Evolutionary conservation across 2,888 invertebrate genomes (phyloP), one percentile per base, ranked within the genome.

Genomic region (Phyto melanocephala): DNA sequence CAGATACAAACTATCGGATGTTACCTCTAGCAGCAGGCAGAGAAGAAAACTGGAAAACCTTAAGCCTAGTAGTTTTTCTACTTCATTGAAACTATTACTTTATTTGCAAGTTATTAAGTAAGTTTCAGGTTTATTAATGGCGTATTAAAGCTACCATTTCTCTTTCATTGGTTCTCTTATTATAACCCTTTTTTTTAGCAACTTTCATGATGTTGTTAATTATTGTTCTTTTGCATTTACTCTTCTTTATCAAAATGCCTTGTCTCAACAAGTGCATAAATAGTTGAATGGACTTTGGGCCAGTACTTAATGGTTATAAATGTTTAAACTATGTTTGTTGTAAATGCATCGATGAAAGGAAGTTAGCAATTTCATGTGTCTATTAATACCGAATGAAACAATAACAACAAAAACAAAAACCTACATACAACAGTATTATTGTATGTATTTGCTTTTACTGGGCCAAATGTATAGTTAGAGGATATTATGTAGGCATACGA

Each of bases 1-100:
- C 86, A 86, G 87, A 86, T 87, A 88, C 63, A 71, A 77, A 65
- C 56, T 72, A 65, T 65, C 52, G 42, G 15, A 50, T 67, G 47
- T 47, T 24, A 45, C 52, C 28, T 13, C 13, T 42, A 56, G 28
- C 28, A 28, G 3, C 6, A 24, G 24, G 50, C 3, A 24, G 24
- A 35, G 40, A 11, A 54, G 2, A 50, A 33, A 63, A 78, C 58
- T 37, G n/a, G 22, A 33, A 67, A 56, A 58, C 20, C 60, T 45
- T 60, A 52, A 70, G 72, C 24, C 52, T 20, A 65, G 74, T 70
- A 58, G 63, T 75, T 70, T 72, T 74, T 63, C 68, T 67, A 54
- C 70, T 54, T 42, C 37, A 52, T 33, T 62, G 37, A 28, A 77
- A 54, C 76, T 52, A 76, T 76, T 76, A 60, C 15, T 76, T 60